Conservation (phyloP, 1,140 invertebrate species). For the Penaeus vannamei region DNA sequence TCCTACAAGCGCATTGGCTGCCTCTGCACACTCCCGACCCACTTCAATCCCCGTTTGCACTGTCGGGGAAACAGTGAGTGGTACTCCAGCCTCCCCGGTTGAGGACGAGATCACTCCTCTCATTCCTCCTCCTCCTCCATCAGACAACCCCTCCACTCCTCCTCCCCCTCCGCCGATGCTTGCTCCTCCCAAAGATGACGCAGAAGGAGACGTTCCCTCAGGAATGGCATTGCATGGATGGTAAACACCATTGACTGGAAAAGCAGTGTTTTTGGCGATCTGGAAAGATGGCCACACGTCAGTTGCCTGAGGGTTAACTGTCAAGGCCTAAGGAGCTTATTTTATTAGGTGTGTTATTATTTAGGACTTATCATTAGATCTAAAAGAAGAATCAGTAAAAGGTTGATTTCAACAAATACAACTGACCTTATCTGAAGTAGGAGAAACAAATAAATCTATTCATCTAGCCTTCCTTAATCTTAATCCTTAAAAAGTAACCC, state of each 20-base stretch:
- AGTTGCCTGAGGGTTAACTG: neutral
- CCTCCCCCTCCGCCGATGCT: conserved; percentile 4
- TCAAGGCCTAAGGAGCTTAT: too few relatives aligned
- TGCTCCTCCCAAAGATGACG: conserved; percentile 26
- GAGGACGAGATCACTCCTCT: conserved; percentile 21
- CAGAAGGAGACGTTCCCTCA: conserved; percentile 34
- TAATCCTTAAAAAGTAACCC: too few relatives aligned
- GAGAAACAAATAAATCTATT: too few relatives aligned
- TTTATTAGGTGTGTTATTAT: too few relatives aligned
- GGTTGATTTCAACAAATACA: too few relatives aligned
- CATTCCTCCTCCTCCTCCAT: conserved; percentile 51
- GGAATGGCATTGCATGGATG: conserved; percentile 68
- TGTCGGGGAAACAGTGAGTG: conserved; percentile 32
- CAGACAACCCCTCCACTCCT: conserved; percentile 52
- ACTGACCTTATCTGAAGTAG: too few relatives aligned
- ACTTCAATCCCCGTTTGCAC: conserved; percentile 78
- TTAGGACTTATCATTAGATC: too few relatives aligned
- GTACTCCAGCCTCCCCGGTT: conserved; percentile 31
- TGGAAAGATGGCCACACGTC: conserved; percentile 44
- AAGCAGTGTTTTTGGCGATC: conserved; percentile 84
- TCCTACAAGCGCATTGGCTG: conserved; percentile 37
- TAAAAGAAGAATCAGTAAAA: too few relatives aligned
- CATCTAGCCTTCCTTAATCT: too few relatives aligned
- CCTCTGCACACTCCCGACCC: conserved; percentile 77
- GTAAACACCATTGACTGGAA: conserved; percentile 73